phyloP scores from a whole-genome alignment of 2,888 invertebrate genomes.

The Philereme vetulata region DNA sequence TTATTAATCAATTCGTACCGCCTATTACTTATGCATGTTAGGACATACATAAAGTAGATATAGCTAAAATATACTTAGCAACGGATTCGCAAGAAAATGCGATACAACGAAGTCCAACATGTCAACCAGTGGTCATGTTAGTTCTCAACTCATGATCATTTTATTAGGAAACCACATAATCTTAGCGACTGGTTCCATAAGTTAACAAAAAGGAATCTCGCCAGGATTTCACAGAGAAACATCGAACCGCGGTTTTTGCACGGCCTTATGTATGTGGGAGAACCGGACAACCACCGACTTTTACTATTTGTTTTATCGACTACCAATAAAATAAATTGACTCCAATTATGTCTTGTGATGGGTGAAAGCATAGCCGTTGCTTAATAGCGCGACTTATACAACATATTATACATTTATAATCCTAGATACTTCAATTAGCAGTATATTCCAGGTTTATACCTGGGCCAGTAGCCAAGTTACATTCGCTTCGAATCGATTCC shows the following conservation, averaged over 20 bases:
- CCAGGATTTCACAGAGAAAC: conserved; percentile 39
- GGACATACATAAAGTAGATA: too few species aligned
- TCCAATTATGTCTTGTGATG: conserved; percentile 47
- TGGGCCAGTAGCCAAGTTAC: too few species aligned
- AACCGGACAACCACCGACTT: conserved; percentile 43
- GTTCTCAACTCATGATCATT: conserved; percentile 2
- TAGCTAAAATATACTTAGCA: too few species aligned
- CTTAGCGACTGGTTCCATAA: conserved; percentile 40
- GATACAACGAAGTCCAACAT: not conserved
- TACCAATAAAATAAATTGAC: conserved; percentile 48
- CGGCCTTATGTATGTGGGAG: conserved; percentile 42
- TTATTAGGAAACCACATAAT: conserved; percentile 14
- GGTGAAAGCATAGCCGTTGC: conserved; percentile 48
- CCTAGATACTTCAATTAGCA: conserved; percentile 29
- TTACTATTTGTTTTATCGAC: conserved; percentile 50
- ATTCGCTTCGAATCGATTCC: too few species aligned
- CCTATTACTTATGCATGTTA: too few species aligned
- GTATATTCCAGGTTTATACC: not conserved
- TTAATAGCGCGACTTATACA: conserved; percentile 32
- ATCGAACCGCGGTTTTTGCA: conserved; percentile 37
- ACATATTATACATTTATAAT: conserved; percentile 28
- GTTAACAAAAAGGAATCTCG: conserved; percentile 20
- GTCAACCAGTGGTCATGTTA: not conserved
- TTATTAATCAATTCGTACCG: too few species aligned
- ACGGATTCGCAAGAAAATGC: not conserved